phyloP scores from a whole-genome alignment of 2,797 vertebrate genomes.

The Spea hammondii region DNA sequence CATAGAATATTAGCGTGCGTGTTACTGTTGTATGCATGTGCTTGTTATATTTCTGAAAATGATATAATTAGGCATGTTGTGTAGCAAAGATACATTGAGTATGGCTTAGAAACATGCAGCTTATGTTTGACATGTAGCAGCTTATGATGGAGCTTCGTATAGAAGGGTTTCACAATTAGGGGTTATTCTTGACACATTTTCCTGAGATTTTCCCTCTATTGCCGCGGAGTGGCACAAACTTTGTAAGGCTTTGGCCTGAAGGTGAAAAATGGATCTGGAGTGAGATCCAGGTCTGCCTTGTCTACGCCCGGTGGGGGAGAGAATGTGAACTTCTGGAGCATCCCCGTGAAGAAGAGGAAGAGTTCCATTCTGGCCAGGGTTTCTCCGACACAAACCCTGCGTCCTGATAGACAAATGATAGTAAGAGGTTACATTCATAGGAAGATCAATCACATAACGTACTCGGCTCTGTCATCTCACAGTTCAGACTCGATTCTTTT shows the following conservation, averaged over 20 bases:
- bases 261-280: constrained; percentile 70
- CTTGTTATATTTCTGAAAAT: too few relatives aligned
- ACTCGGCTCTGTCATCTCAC: background rate
- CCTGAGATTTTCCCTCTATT: background rate
- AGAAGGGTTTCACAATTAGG: background rate
- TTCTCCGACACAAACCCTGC: constrained; percentile 76
- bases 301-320: constrained; percentile 59
- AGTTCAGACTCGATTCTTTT: background rate
- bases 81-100: too few relatives aligned
- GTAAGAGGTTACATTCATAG: background rate
- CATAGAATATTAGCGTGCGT: too few relatives aligned
- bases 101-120: too few relatives aligned
- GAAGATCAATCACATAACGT: background rate
- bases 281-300: constrained; percentile 55
- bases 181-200: background rate
- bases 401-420: constrained; percentile 66
- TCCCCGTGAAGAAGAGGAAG: constrained; percentile 67
- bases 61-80: too few relatives aligned
- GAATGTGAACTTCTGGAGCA: constrained; percentile 81
- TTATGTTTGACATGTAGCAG: too few relatives aligned
- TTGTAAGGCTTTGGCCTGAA: constrained; percentile 70
- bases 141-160: background rate
- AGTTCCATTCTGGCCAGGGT: constrained; percentile 76
- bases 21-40: too few relatives aligned
- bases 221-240: constrained; percentile 65